Percentiles rank a stretch among this genome's conserved stretches.
Evolutionary conservation across 2,113 vertebrate genomes (phyloP).

Genomic region (Phoenicopterus ruber): DNA sequence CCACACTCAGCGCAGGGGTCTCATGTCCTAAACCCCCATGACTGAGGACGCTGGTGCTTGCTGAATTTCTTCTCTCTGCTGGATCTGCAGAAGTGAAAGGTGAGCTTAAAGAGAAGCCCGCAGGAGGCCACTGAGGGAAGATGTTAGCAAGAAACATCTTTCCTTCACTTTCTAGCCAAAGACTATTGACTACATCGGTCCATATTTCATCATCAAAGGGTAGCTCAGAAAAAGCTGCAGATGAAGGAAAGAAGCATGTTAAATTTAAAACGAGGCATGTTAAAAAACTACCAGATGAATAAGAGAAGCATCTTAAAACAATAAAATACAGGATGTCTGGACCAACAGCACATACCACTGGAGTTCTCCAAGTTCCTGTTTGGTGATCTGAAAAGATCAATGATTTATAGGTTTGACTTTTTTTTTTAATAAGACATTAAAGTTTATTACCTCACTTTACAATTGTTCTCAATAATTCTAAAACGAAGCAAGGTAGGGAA

Average conservation of each 20-base stretch:
- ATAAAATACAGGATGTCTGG: constrained; percentile 43
- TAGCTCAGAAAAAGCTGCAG: neutral
- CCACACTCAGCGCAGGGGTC: neutral
- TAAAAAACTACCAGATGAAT: constrained; percentile 12
- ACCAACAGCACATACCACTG: neutral
- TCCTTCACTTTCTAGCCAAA: neutral
- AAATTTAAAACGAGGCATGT: constrained; percentile 19
- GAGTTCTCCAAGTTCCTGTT: constrained; percentile 4
- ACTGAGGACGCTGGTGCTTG: neutral
- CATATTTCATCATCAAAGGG: constrained; percentile 37
- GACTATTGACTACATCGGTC: neutral
- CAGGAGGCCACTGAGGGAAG: neutral
- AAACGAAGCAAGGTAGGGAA: neutral
- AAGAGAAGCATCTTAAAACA: constrained; percentile 46
- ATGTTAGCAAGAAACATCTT: neutral
- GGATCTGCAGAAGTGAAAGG: neutral
- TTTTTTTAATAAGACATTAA: neutral
- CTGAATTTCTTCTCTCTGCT: neutral
- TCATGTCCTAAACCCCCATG: neutral
- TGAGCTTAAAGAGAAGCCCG: neutral
- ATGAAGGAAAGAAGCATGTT: neutral
- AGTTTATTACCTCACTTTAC: neutral
- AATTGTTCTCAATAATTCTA: neutral
- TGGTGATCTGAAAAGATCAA: neutral
- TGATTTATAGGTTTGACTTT: neutral